Evolutionary conservation across 2,797 vertebrate species (phyloP), one percentile per base, ranked within the genome.

Genomic region (Mareca penelope): DNA sequence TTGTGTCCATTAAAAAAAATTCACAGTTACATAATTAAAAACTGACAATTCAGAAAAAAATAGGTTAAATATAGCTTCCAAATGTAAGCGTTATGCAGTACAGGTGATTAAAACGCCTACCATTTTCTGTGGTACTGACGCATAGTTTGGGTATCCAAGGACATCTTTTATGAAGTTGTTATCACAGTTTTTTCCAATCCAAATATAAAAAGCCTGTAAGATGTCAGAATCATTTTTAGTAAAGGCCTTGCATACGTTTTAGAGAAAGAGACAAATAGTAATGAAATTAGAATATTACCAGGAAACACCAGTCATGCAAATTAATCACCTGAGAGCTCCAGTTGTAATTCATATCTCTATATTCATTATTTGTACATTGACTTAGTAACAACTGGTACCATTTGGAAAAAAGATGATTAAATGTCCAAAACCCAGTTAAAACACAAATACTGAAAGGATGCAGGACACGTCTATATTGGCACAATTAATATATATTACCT

Each of bases 111-210:
- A 93, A 94, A 88, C 39, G 78, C 98, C 98, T 90, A 99, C 99
- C 99, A 99, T 98, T 97, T 98, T 99, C 90, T 98, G 97, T 79
- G 99, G 99, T 70, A 99, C 85, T 17, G 99, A 98, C 9, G 98
- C 96, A 94, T 98, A 99, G 98, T 98, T 98, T 13, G 98, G 98
- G 89, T 93, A 98, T 52, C 99, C 99, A 84, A 99, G 98, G 40
- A 99, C 99, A 28, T 99, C 98, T 84, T 98, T 97, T 94, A 99
- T 98, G 96, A 99, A 99, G 92, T 95, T 97, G 88, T 97, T 98
- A 39, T 97, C 98, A 97, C 99, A 99, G 97, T 96, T 96, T 96
- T 98, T 99, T 40, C 99, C 99, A 93, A 99, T 97, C 99, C 99
- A 99, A 94, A 99, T 96, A 90, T 99, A 99, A 94, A 99, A 98